Evolutionary conservation across 2,888 invertebrate species (phyloP).

Genomic region (Cephus runcator): DNA sequence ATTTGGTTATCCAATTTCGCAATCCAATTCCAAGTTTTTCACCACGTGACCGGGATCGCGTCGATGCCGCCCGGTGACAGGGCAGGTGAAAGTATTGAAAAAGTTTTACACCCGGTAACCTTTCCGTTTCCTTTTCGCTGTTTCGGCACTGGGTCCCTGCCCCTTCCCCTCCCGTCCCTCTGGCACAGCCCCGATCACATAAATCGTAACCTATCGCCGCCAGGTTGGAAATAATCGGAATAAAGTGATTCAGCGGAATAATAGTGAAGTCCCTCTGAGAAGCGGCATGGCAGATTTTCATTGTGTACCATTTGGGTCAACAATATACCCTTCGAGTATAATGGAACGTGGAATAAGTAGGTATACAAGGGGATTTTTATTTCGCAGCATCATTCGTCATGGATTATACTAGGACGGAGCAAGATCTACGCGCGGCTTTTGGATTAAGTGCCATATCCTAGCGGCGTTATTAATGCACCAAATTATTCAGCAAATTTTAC

Average conservation of each 20-base stretch:
- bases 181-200: neutral
- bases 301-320: conserved; percentile 54
- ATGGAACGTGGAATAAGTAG: conserved; percentile 52
- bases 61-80: neutral
- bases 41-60: neutral
- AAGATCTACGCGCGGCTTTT: conserved; percentile 21
- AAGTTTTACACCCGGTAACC: conserved; percentile 27
- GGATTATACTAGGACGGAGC: conserved; percentile 38
- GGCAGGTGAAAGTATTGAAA: conserved; percentile 20
- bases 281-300: conserved; percentile 33
- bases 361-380: conserved; percentile 44
- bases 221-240: conserved; percentile 54
- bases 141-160: neutral
- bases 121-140: conserved; percentile 4
- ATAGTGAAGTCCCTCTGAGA: conserved; percentile 32
- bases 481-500: conserved; percentile 54
- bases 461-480: conserved; percentile 49
- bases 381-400: conserved; percentile 51
- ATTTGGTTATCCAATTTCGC: neutral
- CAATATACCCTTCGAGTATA: conserved; percentile 43
- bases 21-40: neutral
- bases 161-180: neutral
- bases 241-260: conserved; percentile 53
- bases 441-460: conserved; percentile 36
- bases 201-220: conserved; percentile 37